These are phyloP conservation scores for Anastatus disparis DNA, from an alignment of 1,140 invertebrate species.

Conservation along the genomic window DNA sequence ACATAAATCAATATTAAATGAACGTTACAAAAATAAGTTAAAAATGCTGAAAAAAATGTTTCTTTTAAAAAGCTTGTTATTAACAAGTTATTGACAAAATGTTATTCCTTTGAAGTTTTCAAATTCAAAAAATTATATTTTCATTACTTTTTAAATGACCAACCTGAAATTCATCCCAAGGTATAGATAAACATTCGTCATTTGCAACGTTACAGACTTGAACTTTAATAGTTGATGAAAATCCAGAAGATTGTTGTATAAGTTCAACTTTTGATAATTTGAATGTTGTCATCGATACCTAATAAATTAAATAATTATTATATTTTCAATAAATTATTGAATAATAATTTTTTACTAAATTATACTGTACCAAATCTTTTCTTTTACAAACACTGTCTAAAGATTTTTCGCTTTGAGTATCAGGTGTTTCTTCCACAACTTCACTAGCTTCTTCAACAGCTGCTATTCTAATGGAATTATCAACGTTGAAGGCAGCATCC, in stretches of 20 bases:
- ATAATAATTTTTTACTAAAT: not conserved
- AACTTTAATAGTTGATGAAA: slow-evolving; percentile 78
- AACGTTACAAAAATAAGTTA: slow-evolving; percentile 10
- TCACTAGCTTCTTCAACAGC: slow-evolving; percentile 85
- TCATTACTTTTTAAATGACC: slow-evolving; percentile 39
- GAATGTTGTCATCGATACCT: slow-evolving; percentile 86
- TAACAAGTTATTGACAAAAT: too few relatives aligned
- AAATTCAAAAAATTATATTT: slow-evolving; percentile 7
- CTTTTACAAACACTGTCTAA: slow-evolving; percentile 81
- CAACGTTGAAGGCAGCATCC: slow-evolving; percentile 68
- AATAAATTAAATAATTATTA: slow-evolving; percentile 17
- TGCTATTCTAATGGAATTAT: slow-evolving; percentile 63
- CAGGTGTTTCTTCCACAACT: slow-evolving; percentile 80
- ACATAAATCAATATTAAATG: slow-evolving; percentile 10
- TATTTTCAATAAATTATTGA: not conserved
- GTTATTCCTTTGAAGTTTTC: slow-evolving; percentile 1
- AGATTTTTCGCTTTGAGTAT: slow-evolving; percentile 82
- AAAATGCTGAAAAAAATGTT: slow-evolving; percentile 18
- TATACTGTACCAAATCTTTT: slow-evolving; percentile 76
- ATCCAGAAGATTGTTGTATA: slow-evolving; percentile 81
- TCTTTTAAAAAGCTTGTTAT: slow-evolving; percentile 18
- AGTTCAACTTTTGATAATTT: slow-evolving; percentile 85
- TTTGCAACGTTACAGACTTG: slow-evolving; percentile 80
- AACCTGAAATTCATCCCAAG: slow-evolving; percentile 95
- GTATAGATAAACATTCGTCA: slow-evolving; percentile 87